Evolutionary conservation across 2,797 vertebrate species (phyloP).

Genomic region (Megalops cyprinoides): DNA sequence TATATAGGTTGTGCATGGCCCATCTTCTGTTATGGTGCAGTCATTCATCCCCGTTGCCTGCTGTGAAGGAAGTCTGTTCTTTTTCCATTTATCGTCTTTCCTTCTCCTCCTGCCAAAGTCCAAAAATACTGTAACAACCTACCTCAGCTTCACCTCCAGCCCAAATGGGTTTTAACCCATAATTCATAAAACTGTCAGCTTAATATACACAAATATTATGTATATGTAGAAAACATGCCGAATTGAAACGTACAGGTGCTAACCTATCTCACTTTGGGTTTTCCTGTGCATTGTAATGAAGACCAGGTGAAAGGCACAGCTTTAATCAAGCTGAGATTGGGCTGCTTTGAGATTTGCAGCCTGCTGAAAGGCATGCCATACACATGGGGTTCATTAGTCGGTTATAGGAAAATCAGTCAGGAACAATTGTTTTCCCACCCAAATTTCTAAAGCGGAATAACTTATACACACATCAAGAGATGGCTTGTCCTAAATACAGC

Average conservation of each 20-base stretch:
- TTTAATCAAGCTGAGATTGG: slow-evolving; percentile 80
- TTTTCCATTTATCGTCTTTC: slow-evolving; percentile 59
- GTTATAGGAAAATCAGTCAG: slow-evolving; percentile 79
- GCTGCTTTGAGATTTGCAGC: slow-evolving; percentile 72
- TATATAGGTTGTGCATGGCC: slow-evolving; percentile 68
- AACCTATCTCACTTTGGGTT: slow-evolving; percentile 74
- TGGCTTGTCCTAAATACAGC: slow-evolving; percentile 52
- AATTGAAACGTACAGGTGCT: slow-evolving; percentile 82
- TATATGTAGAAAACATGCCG: slow-evolving; percentile 69
- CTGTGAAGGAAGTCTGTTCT: slow-evolving; percentile 69
- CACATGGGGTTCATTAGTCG: slow-evolving; percentile 82
- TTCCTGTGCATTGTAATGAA: slow-evolving; percentile 74
- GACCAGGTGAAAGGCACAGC: slow-evolving; percentile 77
- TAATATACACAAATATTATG: slow-evolving; percentile 73
- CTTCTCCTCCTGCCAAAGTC: slow-evolving; percentile 50
- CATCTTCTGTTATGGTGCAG: slow-evolving; percentile 60
- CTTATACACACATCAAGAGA: slow-evolving; percentile 48
- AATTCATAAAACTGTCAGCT: slow-evolving; percentile 73
- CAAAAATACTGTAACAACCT: slow-evolving; percentile 40
- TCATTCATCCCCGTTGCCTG: slow-evolving; percentile 67
- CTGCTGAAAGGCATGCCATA: slow-evolving; percentile 76
- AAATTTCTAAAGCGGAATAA: slow-evolving; percentile 67
- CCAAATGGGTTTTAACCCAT: slow-evolving; percentile 53
- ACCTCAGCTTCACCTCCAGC: not conserved
- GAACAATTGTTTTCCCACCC: slow-evolving; percentile 84